Conservation (phyloP, 2,797 vertebrate species). For the Hypotaenidia okinawae region DNA sequence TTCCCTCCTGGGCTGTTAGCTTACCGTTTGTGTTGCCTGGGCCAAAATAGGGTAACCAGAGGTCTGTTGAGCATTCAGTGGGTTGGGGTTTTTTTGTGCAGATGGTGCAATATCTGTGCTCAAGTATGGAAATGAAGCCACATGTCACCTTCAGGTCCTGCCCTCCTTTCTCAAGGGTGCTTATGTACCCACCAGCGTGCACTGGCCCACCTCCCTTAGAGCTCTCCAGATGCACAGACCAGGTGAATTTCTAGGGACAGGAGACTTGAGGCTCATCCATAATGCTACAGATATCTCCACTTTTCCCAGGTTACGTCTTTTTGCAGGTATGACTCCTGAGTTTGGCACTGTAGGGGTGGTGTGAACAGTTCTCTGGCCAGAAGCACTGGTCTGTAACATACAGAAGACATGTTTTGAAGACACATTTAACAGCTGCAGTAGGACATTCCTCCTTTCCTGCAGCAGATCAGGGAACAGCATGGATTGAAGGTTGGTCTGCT, state of each 20-base stretch:
- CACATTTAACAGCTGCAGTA: not conserved
- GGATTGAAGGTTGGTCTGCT: not conserved
- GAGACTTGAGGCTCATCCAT: not conserved
- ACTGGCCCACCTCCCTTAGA: no score
- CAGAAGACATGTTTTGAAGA: not conserved
- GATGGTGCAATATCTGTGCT: not conserved
- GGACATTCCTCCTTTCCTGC: not conserved
- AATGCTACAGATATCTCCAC: not conserved
- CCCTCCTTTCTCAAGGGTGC: not conserved
- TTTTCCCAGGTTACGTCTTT: not conserved
- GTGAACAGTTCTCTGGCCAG: not conserved
- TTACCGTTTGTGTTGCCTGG: not conserved
- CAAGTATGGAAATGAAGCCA: not conserved
- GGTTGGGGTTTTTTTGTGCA: not conserved
- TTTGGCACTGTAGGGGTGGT: no score
- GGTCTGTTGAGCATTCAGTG: not conserved
- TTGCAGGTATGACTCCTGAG: not conserved
- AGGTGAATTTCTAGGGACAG: not conserved
- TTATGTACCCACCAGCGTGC: accelerated
- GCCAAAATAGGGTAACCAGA: not conserved
- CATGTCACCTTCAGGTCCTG: not conserved
- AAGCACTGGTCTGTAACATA: not conserved
- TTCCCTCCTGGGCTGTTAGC: not conserved
- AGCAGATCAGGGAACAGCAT: not conserved
- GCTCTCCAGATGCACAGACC: not conserved